These are phyloP conservation scores for Ptilonorhynchus violaceus DNA, from an alignment of 2,113 vertebrate genomes.

Conservation along the genomic window DNA sequence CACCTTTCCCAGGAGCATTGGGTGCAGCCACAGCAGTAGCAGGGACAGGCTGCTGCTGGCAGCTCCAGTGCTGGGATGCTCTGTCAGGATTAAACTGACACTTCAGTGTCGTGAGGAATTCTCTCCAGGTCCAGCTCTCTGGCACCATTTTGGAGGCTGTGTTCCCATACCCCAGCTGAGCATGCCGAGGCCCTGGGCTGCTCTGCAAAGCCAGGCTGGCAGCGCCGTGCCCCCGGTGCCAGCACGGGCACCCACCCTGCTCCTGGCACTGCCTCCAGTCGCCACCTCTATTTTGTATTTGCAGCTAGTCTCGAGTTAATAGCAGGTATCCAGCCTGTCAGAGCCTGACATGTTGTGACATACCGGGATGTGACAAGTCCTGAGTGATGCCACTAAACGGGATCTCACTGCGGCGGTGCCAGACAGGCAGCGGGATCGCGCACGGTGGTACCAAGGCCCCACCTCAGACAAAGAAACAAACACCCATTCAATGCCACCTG, in stretches of 20 bases:
- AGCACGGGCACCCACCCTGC: neutral
- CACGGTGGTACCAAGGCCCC: neutral
- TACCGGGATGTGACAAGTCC: conserved; percentile 42
- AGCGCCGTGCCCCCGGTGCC: neutral
- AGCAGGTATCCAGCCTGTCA: conserved; percentile 69
- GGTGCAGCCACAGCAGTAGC: neutral
- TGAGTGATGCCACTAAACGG: conserved; percentile 57
- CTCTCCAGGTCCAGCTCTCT: neutral
- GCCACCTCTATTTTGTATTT: conserved; percentile 53
- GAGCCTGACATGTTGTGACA: conserved; percentile 69
- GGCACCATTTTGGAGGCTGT: neutral
- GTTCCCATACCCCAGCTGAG: accelerated
- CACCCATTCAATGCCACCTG: neutral
- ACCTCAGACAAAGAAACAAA: neutral
- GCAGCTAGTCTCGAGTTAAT: conserved; percentile 46
- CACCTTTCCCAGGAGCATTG: neutral
- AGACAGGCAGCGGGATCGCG: neutral
- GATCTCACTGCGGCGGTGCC: neutral
- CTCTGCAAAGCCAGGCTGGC: neutral
- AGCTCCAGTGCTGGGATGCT: neutral
- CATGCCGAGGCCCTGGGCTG: accelerated
- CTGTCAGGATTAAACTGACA: neutral
- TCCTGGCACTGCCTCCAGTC: neutral
- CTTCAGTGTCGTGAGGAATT: neutral
- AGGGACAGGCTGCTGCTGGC: neutral